Percentiles rank a stretch among this genome's conserved stretches.
phyloP scores from a whole-genome alignment of 1,140 invertebrate genomes.

The Brachionus calyciflorus region DNA sequence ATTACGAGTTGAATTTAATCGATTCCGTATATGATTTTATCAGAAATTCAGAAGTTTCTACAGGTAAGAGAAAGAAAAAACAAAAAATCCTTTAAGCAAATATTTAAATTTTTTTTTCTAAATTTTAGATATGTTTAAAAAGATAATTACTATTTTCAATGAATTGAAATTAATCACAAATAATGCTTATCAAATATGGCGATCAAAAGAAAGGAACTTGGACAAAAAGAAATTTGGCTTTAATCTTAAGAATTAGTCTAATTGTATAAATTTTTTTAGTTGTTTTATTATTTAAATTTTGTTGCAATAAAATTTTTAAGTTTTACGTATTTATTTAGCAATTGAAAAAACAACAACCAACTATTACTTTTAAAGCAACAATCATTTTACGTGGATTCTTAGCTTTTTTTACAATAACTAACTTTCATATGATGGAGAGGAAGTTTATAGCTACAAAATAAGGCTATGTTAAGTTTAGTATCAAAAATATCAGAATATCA shows the following conservation, averaged over 20 bases:
- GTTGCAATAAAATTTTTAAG: no score
- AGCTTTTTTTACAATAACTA: no score
- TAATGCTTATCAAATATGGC: slow-evolving; percentile 14
- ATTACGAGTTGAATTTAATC: neutral
- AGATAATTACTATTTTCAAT: slow-evolving; percentile 11
- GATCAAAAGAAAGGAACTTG: neutral
- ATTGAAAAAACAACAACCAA: neutral
- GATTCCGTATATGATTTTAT: slow-evolving; percentile 10
- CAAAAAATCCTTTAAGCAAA: neutral
- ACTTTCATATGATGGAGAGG: no score
- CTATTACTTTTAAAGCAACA: no score
- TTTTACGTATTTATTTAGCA: neutral
- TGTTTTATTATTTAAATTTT: neutral
- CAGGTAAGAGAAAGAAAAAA: slow-evolving; percentile 11
- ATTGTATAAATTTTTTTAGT: neutral
- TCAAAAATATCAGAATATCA: no score
- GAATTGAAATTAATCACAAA: slow-evolving; percentile 7
- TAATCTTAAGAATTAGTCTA: neutral
- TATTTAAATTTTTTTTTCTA: neutral
- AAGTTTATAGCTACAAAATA: no score
- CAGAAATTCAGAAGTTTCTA: neutral
- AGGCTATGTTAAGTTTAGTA: no score
- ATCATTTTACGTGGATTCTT: no score
- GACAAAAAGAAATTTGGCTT: slow-evolving; percentile 30
- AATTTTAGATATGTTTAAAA: slow-evolving; percentile 19